Base-by-base conservation (phyloP, 1,140 invertebrate species). In the Dryas iulia region DNA sequence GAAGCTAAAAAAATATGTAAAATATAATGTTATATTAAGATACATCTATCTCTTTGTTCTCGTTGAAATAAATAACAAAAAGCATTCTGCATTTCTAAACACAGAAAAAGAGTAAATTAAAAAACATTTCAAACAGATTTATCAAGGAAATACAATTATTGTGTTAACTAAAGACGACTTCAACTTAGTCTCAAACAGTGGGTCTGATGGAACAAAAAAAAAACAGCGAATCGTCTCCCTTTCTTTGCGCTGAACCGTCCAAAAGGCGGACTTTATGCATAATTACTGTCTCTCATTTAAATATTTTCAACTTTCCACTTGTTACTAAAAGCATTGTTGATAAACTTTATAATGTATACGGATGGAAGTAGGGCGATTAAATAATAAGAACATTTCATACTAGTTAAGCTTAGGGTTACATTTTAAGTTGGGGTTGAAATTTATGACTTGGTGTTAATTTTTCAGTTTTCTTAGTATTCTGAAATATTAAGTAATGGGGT, bases 241-340 rank as follows among this genome's bases (percentile, higher is more conserved):
- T 47, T 47, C 39, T 47, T 47, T 47, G 39, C 18, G 14, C 35
- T 60, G 14, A 59, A 64, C 24, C 61, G n/a, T 69, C 60, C 39
- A 57, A 56, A 61, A 61, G 54, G 53, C 67, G 54, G 78, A 81
- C 71, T 81, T 78, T 73, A 39, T 28, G 79, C 74, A 78, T 81
- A 81, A 81, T 81, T 77, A 78, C 67, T 62, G 71, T 57, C 30
- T 53, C 71, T 77, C 74, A 77, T 81, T 81, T 81, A 75, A 81
- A 81, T 81, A 77, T 72, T 78, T 81, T 77, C 66, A 69, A 70
- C 69, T 78, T 73, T 59, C 60, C 47, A 72, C 63, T 72, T 73
- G 74, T 75, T 68, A 59, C 66, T 71, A 66, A 71, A 61, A 63
- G 67, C 72, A 57, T 71, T 74, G 58, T 64, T 54, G 33, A 65